A percentile compares a stretch with the other conserved stretches of the same genome.
Evolutionary conservation across 2,797 vertebrate genomes (phyloP).

Genomic region (Cephalopachus bancanus): DNA sequence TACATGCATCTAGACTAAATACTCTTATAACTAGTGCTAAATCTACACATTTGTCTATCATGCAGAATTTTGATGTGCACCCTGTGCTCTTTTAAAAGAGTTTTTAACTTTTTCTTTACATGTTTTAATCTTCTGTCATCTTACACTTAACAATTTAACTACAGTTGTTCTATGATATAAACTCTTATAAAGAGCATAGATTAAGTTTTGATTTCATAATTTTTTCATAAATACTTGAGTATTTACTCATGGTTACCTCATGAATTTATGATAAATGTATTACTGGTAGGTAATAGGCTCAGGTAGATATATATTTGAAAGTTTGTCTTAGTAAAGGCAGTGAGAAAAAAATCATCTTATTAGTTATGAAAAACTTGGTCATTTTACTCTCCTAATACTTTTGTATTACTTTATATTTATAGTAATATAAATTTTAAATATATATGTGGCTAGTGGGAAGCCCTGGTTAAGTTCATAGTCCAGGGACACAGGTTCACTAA

Average conservation of each 20-base stretch:
- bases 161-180: neutral
- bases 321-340: neutral
- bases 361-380: neutral
- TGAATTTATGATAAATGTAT: constrained; percentile 24
- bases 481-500: neutral
- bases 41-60: neutral
- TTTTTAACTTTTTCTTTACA: neutral
- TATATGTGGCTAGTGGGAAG: neutral
- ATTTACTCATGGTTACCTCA: neutral
- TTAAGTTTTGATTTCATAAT: neutral
- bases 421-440: neutral
- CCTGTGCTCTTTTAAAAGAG: neutral
- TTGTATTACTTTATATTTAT: neutral
- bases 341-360: neutral
- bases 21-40: neutral
- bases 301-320: neutral
- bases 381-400: neutral
- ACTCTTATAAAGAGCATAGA: neutral
- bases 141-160: neutral
- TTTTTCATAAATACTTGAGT: constrained; percentile 10
- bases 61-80: constrained; percentile 20
- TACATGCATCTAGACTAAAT: neutral
- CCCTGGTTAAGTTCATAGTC: neutral
- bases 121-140: neutral
- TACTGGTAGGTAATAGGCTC: constrained; percentile 15